Base-by-base conservation (phyloP, 2,797 vertebrate species). In the Acanthurus tractus region DNA sequence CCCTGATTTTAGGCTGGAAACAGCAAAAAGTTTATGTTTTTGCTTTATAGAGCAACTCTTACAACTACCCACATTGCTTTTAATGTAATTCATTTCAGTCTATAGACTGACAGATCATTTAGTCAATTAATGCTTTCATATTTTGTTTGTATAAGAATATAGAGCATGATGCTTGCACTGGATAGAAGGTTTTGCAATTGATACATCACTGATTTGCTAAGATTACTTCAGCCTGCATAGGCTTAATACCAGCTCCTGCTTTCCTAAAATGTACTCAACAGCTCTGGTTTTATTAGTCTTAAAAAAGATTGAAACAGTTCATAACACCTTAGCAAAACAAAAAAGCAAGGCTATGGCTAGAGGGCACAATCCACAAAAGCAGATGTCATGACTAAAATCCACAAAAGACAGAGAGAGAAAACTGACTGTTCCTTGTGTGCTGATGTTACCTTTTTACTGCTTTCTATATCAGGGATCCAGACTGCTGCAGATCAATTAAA, bases 271-370 rank as follows among this genome's bases (percentile, higher is more conserved):
- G 20, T 23, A 3, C 74, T 48, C 62, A 29, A 15, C 78, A 65
- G 34, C 45, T 55, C 63, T 42, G 61, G 70, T 53, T 70, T 76
- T 61, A 74, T 74, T 54, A 55, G 11, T 46, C 9, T 38, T 38
- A 25, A 38, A 38, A 38, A 38, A 38, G 36, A 17, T 11, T 34
- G 11, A 74, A 71, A 38, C 10, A 3, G 12, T 6, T 53, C 13
- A 18, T 13, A 63, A 17, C 58, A 76, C 50, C 77, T 78, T 45
- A 63, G 42, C 72, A 49, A 81, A 86, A 55, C 6, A 46, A 48
- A n/a, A 85, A 66, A 72, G 52, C 34, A 17, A 77, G 18, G 62
- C 46, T 71, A 17, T 71, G 68, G 74, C 74, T 34, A 6, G 18
- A 45, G 56, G 73, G 67, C 54, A 69, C 45, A 45, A 66, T 77